Evolutionary conservation across 2,797 vertebrate species (phyloP), one percentile per base, ranked within the genome.

Genomic region (Bucorvus abyssinicus): DNA sequence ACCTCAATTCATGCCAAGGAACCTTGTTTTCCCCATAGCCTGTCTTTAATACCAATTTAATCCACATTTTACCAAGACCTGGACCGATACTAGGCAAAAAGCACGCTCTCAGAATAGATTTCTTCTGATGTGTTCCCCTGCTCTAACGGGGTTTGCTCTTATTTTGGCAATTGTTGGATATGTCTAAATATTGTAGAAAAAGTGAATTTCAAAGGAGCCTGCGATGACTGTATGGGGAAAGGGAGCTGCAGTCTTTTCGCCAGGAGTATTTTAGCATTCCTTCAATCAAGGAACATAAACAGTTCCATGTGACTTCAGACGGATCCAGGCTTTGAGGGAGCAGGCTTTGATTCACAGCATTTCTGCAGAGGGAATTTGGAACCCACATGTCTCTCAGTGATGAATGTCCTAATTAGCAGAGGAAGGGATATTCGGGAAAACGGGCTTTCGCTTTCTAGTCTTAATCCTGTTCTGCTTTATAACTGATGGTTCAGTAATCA

Each of bases 241-340:
- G 82, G 93, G 84, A 88, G 65, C 83, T 71, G 91, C 77, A 68
- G 73, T 67, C 47, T 88, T 94, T 94, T 93, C 16, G 7, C 90
- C 93, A 95, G 86, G 81, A 95, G 83, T 91, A 79, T 91, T 95
- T 95, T 49, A 95, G 89, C 89, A 70, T 95, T 91, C 91, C 47
- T 88, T 93, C 95, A 94, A 70, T 96, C 94, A 95, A 61, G 89
- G 79, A 24, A n/a, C 19, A 92, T 94, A 93, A 96, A 95, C 91
- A 96, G 93, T 96, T 96, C 96, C 95, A 86, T 95, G 95, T 92
- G 95, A 95, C 82, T 91, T 57, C 55, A 71, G 76, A 24, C 83
- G 57, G 91, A 86, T 91, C 65, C 93, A 76, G 90, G 94, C n/a
- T 88, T 90, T 93, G 90, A 64, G 85, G 85, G 87, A 86, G 40